A percentile compares a stretch with the other conserved stretches of the same genome.
These are phyloP conservation scores for Balearica regulorum DNA, from an alignment of 2,797 vertebrate species.

Conservation along the genomic window DNA sequence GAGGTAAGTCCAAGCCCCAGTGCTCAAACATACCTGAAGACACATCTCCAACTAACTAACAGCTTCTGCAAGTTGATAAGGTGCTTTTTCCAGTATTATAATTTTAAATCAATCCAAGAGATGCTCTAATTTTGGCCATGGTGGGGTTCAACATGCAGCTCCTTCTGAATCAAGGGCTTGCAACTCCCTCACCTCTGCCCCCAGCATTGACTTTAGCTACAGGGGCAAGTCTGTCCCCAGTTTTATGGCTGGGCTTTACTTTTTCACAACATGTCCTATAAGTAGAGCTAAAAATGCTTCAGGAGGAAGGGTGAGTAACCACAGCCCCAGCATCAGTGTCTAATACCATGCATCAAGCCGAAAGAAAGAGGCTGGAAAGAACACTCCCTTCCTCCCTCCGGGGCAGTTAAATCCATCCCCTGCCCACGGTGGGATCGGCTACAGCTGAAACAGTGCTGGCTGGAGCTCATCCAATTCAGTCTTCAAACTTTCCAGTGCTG, in stretches of 20 bases:
- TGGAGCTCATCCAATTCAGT: not conserved
- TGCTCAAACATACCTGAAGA: not conserved
- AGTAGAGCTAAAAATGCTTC: not conserved
- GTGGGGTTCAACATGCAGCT: not conserved
- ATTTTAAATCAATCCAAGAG: not conserved
- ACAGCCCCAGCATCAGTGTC: not conserved
- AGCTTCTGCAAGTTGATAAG: not conserved
- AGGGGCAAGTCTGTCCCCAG: not conserved
- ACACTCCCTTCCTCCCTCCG: not conserved
- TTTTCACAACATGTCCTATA: not conserved
- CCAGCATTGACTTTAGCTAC: not conserved
- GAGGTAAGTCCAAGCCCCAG: not conserved
- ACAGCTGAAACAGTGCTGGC: not conserved
- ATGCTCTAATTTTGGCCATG: not conserved
- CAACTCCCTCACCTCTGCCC: not conserved
- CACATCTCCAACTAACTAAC: not conserved
- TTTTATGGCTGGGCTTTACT: not conserved
- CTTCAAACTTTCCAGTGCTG: constrained; percentile 37
- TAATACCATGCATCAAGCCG: not conserved
- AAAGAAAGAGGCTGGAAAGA: constrained; percentile 19
- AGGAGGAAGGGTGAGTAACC: not conserved
- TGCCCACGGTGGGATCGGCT: constrained; percentile 12
- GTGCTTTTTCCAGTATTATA: not conserved
- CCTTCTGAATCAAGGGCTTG: not conserved
- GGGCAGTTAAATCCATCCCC: constrained; percentile 30